Base-by-base conservation (phyloP, 2,888 invertebrate genomes). In the Leptura quadrifasciata region DNA sequence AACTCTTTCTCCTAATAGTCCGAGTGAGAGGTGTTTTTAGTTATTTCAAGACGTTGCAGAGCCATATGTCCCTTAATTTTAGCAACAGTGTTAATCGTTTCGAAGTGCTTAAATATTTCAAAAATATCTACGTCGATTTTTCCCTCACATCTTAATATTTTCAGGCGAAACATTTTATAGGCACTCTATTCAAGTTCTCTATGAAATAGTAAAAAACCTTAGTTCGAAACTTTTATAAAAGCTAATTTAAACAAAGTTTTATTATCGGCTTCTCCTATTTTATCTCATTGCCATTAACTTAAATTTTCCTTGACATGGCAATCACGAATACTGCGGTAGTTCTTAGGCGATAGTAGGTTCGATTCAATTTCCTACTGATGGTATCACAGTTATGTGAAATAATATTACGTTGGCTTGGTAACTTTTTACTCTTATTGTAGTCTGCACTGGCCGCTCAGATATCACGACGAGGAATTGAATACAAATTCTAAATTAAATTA, bases 281-380 rank as follows among this genome's bases (percentile, higher is more conserved):
- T 76, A 77, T 77, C 79, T 77, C 70, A 60, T 35, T 65, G 72
- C 71, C 72, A 75, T 79, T 80, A 80, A 78, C 73, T 77, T 68
- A 74, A 80, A 79, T 78, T 80, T 77, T 65, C 76, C 72, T 74
- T 74, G 79, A 77, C 74, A 57, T 75, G 73, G 75, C 76, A 80
- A 78, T 80, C 80, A 76, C 67, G 78, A 72, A 77, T 69, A 80
- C 73, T 77, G 80, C 78, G 69, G 60, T 71, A 67, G 64, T 78
- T 77, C 76, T 78, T 74, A 68, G 75, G 70, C 76, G 76, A 74
- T 81, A 76, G 75, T 75, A 69, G 67, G 70, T 75, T 72, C 69
- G 76, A 80, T 82, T 82, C 82, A 82, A 82, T 82, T 82, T 82
- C 81, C 82, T 76, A 74, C 73, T 27, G 80, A 80, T 80, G 47